phyloP scores from a whole-genome alignment of 2,888 invertebrate genomes.

The Caenorhabditis drosophilae region DNA sequence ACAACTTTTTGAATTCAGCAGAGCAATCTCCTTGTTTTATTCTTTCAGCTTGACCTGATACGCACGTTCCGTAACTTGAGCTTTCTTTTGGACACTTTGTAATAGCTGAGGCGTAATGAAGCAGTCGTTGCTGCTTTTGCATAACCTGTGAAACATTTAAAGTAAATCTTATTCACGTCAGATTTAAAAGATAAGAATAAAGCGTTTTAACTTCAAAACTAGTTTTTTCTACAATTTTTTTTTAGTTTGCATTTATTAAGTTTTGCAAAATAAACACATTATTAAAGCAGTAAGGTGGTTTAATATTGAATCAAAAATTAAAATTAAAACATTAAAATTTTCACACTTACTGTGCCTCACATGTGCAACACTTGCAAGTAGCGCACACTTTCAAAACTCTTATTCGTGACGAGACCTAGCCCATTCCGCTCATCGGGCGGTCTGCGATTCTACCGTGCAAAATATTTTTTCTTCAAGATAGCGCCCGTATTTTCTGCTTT shows the following conservation, averaged over 20 bases:
- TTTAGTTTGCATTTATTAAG: too few species aligned
- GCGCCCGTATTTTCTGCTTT: background rate
- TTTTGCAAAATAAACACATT: too few species aligned
- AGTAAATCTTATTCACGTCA: background rate
- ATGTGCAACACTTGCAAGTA: conserved; percentile 14
- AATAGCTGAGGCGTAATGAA: conserved; percentile 54
- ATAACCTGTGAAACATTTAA: conserved; percentile 29
- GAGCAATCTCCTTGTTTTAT: conserved; percentile 79
- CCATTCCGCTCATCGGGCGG: conserved; percentile 39
- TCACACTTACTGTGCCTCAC: conserved; percentile 13
- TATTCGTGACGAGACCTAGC: conserved; percentile 31
- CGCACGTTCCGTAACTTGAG: conserved; percentile 81
- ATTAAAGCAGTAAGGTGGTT: too few species aligned
- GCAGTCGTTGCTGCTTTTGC: conserved; percentile 54
- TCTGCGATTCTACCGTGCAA: conserved; percentile 34
- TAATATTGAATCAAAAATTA: too few species aligned
- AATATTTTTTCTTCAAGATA: background rate
- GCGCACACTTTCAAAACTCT: conserved; percentile 2
- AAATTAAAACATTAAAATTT: conserved; percentile 15
- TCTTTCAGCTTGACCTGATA: conserved; percentile 78
- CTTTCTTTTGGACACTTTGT: conserved; percentile 59
- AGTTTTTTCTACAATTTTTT: too few species aligned
- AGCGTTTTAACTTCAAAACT: too few species aligned
- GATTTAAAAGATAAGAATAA: background rate
- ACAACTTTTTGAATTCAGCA: conserved; percentile 81